A percentile compares a stretch with the other conserved stretches of the same genome.
Conservation (phyloP, 2,888 invertebrate genomes). For the Timandra comae region DNA sequence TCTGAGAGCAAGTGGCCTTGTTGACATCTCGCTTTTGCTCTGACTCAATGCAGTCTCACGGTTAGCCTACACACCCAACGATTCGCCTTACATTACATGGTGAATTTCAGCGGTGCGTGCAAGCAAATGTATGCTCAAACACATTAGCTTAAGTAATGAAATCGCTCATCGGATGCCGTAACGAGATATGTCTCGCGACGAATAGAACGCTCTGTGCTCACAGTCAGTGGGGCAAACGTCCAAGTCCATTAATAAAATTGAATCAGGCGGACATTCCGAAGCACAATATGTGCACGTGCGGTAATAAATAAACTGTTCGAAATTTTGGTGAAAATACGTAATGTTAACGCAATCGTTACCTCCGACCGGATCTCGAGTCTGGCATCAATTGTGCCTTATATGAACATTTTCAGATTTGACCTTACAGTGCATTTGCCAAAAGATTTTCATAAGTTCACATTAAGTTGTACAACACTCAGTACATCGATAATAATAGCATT, state of each 20-base stretch:
- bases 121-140: constrained; percentile 39
- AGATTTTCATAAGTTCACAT: too few species aligned
- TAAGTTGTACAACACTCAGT: too few species aligned
- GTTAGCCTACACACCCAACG: constrained; percentile 21
- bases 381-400: too few species aligned
- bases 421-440: too few species aligned
- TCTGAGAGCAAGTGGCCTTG: constrained; percentile 51
- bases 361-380: too few species aligned
- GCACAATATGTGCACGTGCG: constrained; percentile 68
- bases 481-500: too few species aligned
- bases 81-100: constrained; percentile 28
- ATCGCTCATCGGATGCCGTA: constrained; percentile 32
- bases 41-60: constrained; percentile 64
- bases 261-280: constrained; percentile 72
- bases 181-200: constrained; percentile 52
- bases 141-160: constrained; percentile 36
- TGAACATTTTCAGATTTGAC: too few species aligned
- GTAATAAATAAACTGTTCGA: constrained; percentile 52
- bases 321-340: constrained; percentile 20
- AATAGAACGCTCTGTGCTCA: constrained; percentile 60
- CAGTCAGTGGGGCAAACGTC: constrained; percentile 74
- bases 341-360: background rate
- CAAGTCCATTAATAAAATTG: constrained; percentile 77
- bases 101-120: constrained; percentile 24
- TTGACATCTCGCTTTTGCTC: constrained; percentile 51